These are phyloP conservation scores for Phengaris alcon DNA, from an alignment of 2,888 invertebrate genomes.

Conservation along the genomic window DNA sequence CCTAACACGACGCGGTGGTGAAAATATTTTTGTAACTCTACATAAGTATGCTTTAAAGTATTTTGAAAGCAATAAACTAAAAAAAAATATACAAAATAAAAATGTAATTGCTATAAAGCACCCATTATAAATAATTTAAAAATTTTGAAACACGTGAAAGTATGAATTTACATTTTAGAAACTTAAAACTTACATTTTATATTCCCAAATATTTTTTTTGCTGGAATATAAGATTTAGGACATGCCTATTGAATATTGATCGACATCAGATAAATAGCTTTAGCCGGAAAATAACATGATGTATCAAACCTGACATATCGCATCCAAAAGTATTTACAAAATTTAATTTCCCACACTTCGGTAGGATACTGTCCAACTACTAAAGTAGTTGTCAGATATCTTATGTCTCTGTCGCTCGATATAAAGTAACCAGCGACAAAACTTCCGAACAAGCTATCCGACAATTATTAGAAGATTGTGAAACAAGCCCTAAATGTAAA, in stretches of 20 bases:
- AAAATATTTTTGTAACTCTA: no score
- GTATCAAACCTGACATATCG: neutral
- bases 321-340: neutral
- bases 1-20: no score
- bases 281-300: neutral
- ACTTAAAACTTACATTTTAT: neutral
- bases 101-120: slow-evolving; percentile 3
- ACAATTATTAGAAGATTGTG: neutral
- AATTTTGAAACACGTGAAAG: slow-evolving; percentile 6
- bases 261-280: neutral
- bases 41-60: no score
- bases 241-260: neutral
- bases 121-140: slow-evolving; percentile 1
- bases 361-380: no score
- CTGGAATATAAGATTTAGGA: neutral
- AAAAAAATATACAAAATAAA: neutral
- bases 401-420: no score
- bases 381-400: no score
- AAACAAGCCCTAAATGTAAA: neutral
- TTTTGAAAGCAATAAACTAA: neutral
- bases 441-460: neutral
- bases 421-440: no score
- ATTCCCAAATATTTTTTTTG: neutral
- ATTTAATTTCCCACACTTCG: neutral
- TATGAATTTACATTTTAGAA: neutral